Conservation (phyloP, 53 echinoderm and acorn worm species). For the Temnopleurus reevesii region DNA sequence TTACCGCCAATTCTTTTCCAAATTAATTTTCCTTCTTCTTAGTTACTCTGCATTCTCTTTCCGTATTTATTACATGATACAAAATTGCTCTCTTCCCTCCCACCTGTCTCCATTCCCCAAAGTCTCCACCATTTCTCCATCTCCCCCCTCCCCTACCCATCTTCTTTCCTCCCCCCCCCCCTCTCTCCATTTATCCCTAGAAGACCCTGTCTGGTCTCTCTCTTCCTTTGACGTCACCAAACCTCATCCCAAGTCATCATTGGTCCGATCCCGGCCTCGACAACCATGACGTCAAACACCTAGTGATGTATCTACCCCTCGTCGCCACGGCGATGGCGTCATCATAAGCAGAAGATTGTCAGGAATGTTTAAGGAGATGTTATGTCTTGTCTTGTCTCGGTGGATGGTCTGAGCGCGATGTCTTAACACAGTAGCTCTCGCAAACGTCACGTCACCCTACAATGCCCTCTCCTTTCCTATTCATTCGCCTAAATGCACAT, state of each 20-base stretch:
- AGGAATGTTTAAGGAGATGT: constrained; percentile 14
- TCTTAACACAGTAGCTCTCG: not conserved
- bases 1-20: too few relatives aligned
- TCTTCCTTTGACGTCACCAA: constrained; percentile 6
- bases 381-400: constrained; percentile 10
- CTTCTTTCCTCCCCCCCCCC: not conserved
- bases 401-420: not conserved
- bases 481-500: not conserved
- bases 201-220: not conserved
- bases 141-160: not conserved
- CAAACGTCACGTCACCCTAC: not conserved
- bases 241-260: too few relatives aligned
- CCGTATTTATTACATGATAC: too few relatives aligned
- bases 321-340: constrained; percentile 50
- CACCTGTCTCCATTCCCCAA: too few relatives aligned
- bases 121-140: not conserved
- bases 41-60: too few relatives aligned
- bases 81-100: too few relatives aligned
- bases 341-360: not conserved
- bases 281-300: constrained; percentile 25
- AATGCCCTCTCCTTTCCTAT: not conserved
- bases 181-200: not conserved
- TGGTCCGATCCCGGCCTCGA: not conserved
- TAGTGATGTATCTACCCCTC: constrained; percentile 13
- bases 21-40: too few relatives aligned